phyloP scores from a whole-genome alignment of 2,888 invertebrate species.

The Psylliodes chrysocephalus region DNA sequence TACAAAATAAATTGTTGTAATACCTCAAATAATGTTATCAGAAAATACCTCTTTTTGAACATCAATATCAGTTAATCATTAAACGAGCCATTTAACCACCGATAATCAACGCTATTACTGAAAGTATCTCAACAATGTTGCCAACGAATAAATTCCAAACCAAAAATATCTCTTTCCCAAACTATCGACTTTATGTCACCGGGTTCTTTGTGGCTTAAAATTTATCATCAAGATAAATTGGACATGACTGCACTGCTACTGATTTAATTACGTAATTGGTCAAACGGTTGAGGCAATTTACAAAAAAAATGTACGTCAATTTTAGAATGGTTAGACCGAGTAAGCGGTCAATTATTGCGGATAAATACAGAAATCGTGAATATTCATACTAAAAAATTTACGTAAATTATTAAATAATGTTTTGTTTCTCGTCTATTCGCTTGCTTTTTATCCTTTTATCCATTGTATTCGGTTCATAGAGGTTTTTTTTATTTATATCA shows the following conservation, averaged over 20 bases:
- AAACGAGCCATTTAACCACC: slow-evolving; percentile 12
- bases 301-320: no score
- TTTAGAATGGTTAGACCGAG: no score
- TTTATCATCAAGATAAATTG: slow-evolving; percentile 35
- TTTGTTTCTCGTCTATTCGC: no score
- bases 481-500: no score
- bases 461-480: no score
- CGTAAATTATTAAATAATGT: no score
- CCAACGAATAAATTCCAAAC: slow-evolving; percentile 25
- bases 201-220: slow-evolving; percentile 26
- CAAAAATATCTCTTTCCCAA: slow-evolving; percentile 25
- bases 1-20: no score
- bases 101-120: slow-evolving; percentile 14
- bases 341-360: no score
- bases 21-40: no score
- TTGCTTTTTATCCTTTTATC: no score
- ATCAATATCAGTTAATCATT: slow-evolving; percentile 4
- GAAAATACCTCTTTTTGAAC: not conserved
- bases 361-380: no score
- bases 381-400: no score
- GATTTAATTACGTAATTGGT: slow-evolving; percentile 32
- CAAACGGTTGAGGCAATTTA: slow-evolving; percentile 29
- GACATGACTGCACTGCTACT: slow-evolving; percentile 18
- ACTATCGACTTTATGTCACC: slow-evolving; percentile 31
- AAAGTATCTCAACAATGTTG: slow-evolving; percentile 26